Percentiles rank a stretch among this genome's conserved stretches.
Conservation (phyloP, 2,113 vertebrate species). For the Mungos mungo region DNA sequence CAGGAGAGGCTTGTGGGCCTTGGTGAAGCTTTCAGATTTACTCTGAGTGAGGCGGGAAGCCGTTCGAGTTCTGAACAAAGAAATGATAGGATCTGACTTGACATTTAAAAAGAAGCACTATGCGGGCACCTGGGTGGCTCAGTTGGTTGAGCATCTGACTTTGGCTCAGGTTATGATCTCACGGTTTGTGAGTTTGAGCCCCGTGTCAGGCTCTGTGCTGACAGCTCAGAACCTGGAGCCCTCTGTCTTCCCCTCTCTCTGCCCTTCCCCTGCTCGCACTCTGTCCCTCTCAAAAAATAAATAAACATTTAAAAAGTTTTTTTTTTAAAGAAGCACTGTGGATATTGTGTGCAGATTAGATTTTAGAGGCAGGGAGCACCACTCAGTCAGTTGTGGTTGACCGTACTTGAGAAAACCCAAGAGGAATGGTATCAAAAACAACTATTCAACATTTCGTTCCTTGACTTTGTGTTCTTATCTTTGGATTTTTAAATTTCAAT, state of each 20-base stretch:
- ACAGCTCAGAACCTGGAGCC: too few species aligned
- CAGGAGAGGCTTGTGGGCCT: background rate
- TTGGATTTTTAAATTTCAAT: background rate
- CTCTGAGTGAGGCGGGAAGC: background rate
- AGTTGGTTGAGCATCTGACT: too few species aligned
- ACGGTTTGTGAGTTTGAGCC: too few species aligned
- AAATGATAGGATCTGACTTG: background rate
- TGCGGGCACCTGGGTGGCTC: too few species aligned
- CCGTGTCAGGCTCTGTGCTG: too few species aligned
- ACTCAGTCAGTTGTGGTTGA: background rate
- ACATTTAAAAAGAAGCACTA: background rate
- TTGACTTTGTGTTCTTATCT: background rate
- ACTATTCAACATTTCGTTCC: background rate
- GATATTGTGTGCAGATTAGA: background rate
- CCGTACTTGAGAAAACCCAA: background rate
- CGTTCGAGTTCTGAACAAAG: background rate
- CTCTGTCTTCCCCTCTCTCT: too few species aligned
- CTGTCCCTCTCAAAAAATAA: too few species aligned
- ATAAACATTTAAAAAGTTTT: background rate
- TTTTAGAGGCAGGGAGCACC: background rate
- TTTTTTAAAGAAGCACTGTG: background rate
- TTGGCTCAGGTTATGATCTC: too few species aligned
- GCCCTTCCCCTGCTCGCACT: too few species aligned
- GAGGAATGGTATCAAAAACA: background rate
- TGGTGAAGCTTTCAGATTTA: background rate